Evolutionary conservation across 2,113 vertebrate species (phyloP), one percentile per base, ranked within the genome.

Genomic region (Stegastes partitus): DNA sequence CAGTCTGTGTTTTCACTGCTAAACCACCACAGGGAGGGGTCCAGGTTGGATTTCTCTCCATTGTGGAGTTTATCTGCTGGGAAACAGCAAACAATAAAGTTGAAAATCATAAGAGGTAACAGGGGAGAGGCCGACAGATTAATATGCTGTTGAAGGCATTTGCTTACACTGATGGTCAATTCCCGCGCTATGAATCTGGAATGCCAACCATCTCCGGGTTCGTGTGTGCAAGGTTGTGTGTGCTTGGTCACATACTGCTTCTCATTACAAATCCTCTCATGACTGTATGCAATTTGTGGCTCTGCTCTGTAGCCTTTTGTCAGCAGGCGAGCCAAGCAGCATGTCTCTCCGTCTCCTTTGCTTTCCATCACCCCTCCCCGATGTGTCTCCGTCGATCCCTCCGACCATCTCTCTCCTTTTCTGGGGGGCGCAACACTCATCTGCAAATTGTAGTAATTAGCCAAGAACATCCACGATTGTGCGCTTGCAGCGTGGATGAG

Each of bases 231-330:
- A 73, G 53, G 65, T 26, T 68, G 23, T 66, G 69, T 61, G 39
- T 77, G 28, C 44, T 21, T 49, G 71, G 88, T 89, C 86, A 90
- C 84, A 92, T 31, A 81, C 83, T 75, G 88, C 86, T 69, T 81
- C 84, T 91, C 75, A 87, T 89, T 90, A 90, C 79, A 75, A 87
- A 88, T 85, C 84, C 81, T 86, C 90, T 89, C 84, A 87, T 91
- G 90, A 91, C 90, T 90, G 64, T 73, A 68, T 86, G 88, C 78
- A 84, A 84, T 92, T 89, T 89, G 87, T 70, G 73, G 28, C 75
- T 69, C 25, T 83, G 64, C 84, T 89, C 78, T 79, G 56, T 80
- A 74, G 81, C 86, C 68, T 85, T 90, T 87, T 83, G 84, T 83
- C 68, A 82, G 82, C 83, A 82, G 68, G 37, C 83, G 66, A 68